These are phyloP conservation scores for Phainopepla nitens DNA, from an alignment of 2,113 vertebrate species.

Conservation along the genomic window DNA sequence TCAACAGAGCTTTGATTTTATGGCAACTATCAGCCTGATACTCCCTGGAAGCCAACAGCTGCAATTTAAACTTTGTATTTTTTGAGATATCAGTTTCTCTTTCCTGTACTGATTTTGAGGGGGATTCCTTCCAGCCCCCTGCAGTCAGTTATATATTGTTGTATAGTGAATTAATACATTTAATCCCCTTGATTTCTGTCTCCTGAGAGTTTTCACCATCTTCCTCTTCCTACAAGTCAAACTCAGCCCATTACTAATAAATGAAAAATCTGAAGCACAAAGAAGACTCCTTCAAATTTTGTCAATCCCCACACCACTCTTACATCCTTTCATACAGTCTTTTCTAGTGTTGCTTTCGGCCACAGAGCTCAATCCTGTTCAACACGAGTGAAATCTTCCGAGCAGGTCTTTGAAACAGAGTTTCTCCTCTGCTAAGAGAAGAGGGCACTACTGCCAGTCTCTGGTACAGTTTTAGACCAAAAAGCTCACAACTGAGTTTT, in stretches of 20 bases:
- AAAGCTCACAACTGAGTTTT: rapidly evolving
- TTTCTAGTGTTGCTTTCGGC: background rate
- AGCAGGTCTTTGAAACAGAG: background rate
- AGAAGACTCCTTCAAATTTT: background rate
- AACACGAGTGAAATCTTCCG: background rate
- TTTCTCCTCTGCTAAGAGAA: background rate
- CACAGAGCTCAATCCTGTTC: background rate
- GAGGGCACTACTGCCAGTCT: background rate
- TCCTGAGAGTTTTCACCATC: background rate
- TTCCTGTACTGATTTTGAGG: slow-evolving; percentile 14
- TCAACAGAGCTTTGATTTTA: slow-evolving; percentile 55
- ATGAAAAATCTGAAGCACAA: background rate
- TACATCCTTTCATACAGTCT: background rate
- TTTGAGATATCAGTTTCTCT: slow-evolving; percentile 47
- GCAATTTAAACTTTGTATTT: slow-evolving; percentile 60
- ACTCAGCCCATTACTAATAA: background rate
- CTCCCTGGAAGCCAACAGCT: slow-evolving; percentile 59
- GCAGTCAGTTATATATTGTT: background rate
- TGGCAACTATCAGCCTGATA: slow-evolving; percentile 41
- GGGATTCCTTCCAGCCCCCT: background rate
- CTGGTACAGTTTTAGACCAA: background rate
- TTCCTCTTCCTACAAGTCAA: background rate
- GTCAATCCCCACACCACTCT: background rate
- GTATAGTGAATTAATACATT: background rate
- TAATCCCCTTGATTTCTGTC: background rate